Evolutionary conservation across 2,888 invertebrate genomes (phyloP), one percentile per base, ranked within the genome.

Genomic region (Fragum fragum): DNA sequence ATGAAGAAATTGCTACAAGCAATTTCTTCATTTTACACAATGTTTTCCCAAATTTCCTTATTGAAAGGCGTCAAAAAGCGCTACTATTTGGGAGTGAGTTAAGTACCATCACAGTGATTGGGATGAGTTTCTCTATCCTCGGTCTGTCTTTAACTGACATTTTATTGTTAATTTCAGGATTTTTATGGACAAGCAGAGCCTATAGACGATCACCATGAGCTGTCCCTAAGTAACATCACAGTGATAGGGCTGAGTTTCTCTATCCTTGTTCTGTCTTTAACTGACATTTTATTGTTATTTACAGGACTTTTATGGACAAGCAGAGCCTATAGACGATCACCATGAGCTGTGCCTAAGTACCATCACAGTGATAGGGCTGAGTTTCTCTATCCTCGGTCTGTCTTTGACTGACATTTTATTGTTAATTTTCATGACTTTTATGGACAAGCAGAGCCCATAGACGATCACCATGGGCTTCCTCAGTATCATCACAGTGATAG

Each of bases 61-160:
- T n/a, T n/a, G n/a, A n/a, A n/a, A n/a, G n/a, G n/a, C n/a, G n/a
- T n/a, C n/a, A n/a, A n/a, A n/a, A n/a, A n/a, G n/a, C n/a, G n/a
- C n/a, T n/a, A n/a, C n/a, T n/a, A n/a, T n/a, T n/a, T n/a, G n/a
- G n/a, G n/a, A n/a, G n/a, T n/a, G n/a, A n/a, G n/a, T n/a, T n/a
- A n/a, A 95, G 94, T 26, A 90, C 95, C 55, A 90, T 94, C 57
- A 90, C 92, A 6, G 77, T 92, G 3, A 86, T 92, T 39, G 93
- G 93, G 11, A 81, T 93, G 28, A 86, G 88, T 73, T 90, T 95
- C 61, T 95, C 95, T 26, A 94, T 95, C 47, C 86, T 95, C 16
- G 95, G 95, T 14, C 92, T 95, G 0, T 85, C 92, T 3, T 87
- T 95, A 2, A 95, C 95, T 6, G 93, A 95, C 66, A 84, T 95